Percentiles rank a stretch among this genome's conserved stretches.
Conservation (phyloP, 2,113 vertebrate species). For the Plecturocebus donacophilus region DNA sequence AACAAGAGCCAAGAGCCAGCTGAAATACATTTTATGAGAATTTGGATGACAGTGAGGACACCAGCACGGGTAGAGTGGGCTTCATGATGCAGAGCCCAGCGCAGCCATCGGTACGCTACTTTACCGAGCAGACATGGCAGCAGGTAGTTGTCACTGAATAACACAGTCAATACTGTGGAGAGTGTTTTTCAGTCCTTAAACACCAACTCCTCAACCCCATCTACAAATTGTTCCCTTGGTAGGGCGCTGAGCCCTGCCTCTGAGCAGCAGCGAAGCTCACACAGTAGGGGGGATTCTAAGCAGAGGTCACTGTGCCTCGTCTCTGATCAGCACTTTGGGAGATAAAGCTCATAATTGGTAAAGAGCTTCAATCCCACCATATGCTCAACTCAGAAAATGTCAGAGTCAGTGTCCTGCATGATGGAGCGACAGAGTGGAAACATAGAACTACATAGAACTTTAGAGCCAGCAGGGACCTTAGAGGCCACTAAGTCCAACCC, state of each 20-base stretch:
- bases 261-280: neutral
- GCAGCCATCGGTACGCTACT: neutral
- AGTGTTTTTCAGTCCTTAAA: neutral
- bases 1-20: neutral
- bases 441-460: too few species aligned
- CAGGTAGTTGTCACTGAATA: neutral
- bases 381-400: neutral
- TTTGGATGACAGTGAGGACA: neutral
- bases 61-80: accelerated
- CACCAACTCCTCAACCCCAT: neutral
- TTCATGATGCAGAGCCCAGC: neutral
- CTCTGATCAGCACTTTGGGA: neutral
- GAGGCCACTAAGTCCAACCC: neutral
- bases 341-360: neutral
- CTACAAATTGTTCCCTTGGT: too few species aligned
- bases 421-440: neutral
- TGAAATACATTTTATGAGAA: neutral
- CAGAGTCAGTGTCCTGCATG: neutral
- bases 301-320: neutral
- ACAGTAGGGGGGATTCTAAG: neutral
- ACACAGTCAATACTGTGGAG: neutral
- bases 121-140: neutral
- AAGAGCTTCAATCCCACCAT: neutral
- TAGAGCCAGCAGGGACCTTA: neutral
- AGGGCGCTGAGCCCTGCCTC: neutral